Conservation (phyloP, 2,888 invertebrate genomes). For the Heteromurus nitidus region DNA sequence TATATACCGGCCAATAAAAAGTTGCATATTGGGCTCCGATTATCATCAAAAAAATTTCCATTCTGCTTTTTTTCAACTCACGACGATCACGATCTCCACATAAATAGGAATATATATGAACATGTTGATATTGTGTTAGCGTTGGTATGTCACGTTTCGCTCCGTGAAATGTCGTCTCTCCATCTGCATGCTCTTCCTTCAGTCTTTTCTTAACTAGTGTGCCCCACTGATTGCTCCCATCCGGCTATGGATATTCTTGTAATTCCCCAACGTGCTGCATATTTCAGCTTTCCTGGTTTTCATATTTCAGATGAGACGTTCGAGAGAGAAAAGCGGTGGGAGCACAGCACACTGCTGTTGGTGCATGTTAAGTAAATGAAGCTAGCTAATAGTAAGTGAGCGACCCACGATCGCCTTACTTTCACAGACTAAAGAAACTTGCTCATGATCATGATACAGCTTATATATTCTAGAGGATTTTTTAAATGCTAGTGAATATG, state of each 20-base stretch:
- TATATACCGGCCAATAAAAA: too few relatives aligned
- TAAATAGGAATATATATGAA: neutral
- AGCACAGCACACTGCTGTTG: too few relatives aligned
- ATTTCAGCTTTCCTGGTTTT: slow-evolving; percentile 41
- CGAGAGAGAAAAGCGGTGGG: slow-evolving; percentile 12
- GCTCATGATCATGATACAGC: slow-evolving; percentile 10
- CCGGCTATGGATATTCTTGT: slow-evolving; percentile 13
- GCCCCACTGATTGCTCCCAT: too few relatives aligned
- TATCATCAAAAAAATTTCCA: neutral
- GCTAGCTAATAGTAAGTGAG: slow-evolving; percentile 47
- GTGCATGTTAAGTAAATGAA: slow-evolving; percentile 56
- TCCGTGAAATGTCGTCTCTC: too few relatives aligned
- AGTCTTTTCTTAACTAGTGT: too few relatives aligned
- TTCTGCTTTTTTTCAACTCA: neutral
- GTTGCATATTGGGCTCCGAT: too few relatives aligned
- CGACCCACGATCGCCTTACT: slow-evolving; percentile 17
- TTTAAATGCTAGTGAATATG: slow-evolving; percentile 8
- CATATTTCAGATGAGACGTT: slow-evolving; percentile 30
- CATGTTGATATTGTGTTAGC: too few relatives aligned
- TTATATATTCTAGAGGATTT: too few relatives aligned
- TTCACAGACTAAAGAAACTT: neutral
- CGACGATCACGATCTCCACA: neutral
- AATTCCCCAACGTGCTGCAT: neutral
- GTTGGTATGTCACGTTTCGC: too few relatives aligned
- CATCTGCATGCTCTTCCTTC: too few relatives aligned